phyloP scores from a whole-genome alignment of 2,888 invertebrate species.

The Dolichopus griseipennis region DNA sequence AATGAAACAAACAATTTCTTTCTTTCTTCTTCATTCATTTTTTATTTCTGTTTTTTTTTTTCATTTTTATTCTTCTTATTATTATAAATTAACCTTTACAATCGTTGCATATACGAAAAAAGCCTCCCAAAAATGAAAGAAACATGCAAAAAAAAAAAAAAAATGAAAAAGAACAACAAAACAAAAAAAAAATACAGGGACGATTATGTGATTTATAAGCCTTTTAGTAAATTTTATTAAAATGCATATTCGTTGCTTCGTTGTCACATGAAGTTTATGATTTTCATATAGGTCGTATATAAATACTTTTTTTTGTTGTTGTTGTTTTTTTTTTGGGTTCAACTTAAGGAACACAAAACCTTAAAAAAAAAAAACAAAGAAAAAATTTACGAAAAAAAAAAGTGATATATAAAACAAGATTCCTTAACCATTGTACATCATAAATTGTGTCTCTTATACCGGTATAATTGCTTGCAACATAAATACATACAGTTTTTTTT shows the following conservation, averaged over 20 bases:
- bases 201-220: conserved; percentile 40
- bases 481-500: not conserved
- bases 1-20: too few relatives aligned
- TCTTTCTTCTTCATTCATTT: too few relatives aligned
- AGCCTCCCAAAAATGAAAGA: too few relatives aligned
- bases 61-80: too few relatives aligned
- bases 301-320: not conserved
- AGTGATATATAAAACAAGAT: conserved; percentile 22
- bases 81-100: too few relatives aligned
- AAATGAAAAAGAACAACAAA: not conserved
- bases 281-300: conserved; percentile 35
- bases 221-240: conserved; percentile 45
- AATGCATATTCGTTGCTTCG: conserved; percentile 45
- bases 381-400: too few relatives aligned
- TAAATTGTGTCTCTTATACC: conserved; percentile 33
- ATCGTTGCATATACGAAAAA: too few relatives aligned
- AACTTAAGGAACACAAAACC: too few relatives aligned
- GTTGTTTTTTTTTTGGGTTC: too few relatives aligned
- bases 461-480: conserved; percentile 24
- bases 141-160: not conserved
- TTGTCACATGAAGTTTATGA: conserved; percentile 44
- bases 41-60: too few relatives aligned
- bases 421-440: conserved; percentile 31
- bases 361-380: too few relatives aligned
- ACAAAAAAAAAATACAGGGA: not conserved